Conservation (phyloP, 1,140 invertebrate genomes). For the Berghia stephanieae region DNA sequence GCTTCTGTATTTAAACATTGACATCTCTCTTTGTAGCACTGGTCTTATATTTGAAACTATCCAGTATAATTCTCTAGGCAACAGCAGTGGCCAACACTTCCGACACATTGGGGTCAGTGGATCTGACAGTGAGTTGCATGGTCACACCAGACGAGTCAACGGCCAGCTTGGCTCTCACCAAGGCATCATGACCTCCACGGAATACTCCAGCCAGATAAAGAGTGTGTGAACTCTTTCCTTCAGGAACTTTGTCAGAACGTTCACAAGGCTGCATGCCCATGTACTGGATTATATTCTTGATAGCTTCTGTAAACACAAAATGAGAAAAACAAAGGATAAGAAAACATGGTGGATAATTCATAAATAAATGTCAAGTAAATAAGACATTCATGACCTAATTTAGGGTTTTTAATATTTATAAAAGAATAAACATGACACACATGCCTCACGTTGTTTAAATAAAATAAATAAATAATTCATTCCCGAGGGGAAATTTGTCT, state of each 20-base stretch:
- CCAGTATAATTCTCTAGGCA: conserved; percentile 43
- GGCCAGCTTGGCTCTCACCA: conserved; percentile 73
- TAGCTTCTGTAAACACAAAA: conserved; percentile 74
- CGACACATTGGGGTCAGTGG: conserved; percentile 73
- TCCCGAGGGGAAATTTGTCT: too few relatives aligned
- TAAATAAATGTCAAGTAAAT: too few relatives aligned
- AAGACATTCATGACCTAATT: too few relatives aligned
- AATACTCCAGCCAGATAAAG: conserved; percentile 85
- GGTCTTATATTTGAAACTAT: not conserved
- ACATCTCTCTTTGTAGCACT: not conserved
- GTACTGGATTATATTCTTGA: conserved; percentile 86
- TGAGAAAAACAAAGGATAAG: not conserved
- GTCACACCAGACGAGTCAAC: conserved; percentile 78
- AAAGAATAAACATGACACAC: too few relatives aligned
- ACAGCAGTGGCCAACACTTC: conserved; percentile 78
- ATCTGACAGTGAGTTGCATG: conserved; percentile 77
- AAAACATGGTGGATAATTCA: not conserved
- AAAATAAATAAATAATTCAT: too few relatives aligned
- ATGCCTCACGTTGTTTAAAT: too few relatives aligned
- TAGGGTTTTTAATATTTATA: too few relatives aligned
- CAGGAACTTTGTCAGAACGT: conserved; percentile 83
- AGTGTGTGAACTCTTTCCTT: conserved; percentile 84
- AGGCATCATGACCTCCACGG: conserved; percentile 86
- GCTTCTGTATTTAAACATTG: not conserved
- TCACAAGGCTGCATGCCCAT: conserved; percentile 89